These are phyloP conservation scores for Drosophila acutilabella DNA, from an alignment of 2,888 invertebrate genomes.

Conservation along the genomic window DNA sequence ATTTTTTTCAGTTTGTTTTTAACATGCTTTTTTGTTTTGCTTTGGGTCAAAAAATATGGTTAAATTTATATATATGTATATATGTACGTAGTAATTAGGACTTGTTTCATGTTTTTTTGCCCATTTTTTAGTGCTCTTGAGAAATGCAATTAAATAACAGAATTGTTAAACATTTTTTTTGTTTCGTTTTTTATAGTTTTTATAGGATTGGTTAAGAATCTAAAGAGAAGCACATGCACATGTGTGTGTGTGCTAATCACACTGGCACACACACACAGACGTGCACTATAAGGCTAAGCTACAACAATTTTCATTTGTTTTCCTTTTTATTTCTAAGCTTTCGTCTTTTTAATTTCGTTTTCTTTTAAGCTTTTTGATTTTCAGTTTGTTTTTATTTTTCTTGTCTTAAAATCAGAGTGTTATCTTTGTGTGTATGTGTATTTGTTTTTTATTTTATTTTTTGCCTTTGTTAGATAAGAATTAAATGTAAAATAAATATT, in stretches of 20 bases:
- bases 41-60: constrained; percentile 47
- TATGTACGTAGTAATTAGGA: constrained; percentile 49
- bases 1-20: constrained; percentile 36
- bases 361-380: not conserved
- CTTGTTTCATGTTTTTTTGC: constrained; percentile 17
- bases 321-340: constrained; percentile 6
- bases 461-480: constrained; percentile 54
- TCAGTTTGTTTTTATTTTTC: constrained; percentile 4
- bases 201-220: constrained; percentile 45
- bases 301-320: constrained; percentile 35
- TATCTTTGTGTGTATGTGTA: constrained; percentile 27
- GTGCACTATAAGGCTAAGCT: constrained; percentile 49
- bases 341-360: constrained; percentile 6
- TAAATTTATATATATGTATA: constrained; percentile 26
- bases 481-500: constrained; percentile 74
- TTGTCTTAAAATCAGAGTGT: constrained; percentile 39
- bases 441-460: constrained; percentile 33
- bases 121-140: constrained; percentile 51
- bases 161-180: constrained; percentile 46
- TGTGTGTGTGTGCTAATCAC: constrained; percentile 18
- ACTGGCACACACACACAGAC: constrained; percentile 11
- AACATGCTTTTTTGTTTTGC: constrained; percentile 26
- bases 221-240: constrained; percentile 53
- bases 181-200: constrained; percentile 11
- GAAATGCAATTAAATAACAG: constrained; percentile 64